Conservation (phyloP, 1,140 invertebrate genomes). For the Theocolax elegans region DNA sequence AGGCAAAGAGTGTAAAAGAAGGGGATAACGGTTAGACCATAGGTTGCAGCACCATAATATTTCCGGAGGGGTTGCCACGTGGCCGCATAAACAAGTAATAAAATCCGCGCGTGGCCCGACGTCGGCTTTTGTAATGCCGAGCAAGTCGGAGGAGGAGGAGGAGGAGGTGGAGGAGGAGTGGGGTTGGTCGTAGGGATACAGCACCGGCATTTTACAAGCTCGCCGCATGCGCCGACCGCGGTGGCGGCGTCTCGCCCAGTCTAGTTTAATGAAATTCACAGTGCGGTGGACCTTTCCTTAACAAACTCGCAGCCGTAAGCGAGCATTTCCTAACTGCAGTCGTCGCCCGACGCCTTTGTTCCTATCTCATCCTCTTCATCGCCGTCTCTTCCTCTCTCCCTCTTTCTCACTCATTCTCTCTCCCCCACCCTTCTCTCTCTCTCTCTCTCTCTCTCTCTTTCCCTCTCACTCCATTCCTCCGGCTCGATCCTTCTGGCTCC, state of each 20-base stretch:
- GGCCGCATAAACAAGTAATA: conserved; percentile 28
- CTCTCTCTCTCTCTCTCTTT: background rate
- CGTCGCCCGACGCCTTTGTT: background rate
- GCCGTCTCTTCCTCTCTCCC: background rate
- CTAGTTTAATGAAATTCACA: conserved; percentile 27
- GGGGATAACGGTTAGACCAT: background rate
- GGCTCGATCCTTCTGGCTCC: too few relatives aligned
- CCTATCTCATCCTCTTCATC: background rate
- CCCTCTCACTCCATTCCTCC: background rate
- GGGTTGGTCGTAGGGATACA: background rate
- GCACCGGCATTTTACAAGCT: conserved; percentile 10
- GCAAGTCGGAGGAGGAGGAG: too few relatives aligned
- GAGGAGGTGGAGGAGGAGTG: too few relatives aligned
- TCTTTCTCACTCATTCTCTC: background rate
- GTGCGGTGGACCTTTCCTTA: background rate
- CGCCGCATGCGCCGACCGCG: too few relatives aligned
- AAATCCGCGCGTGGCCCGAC: background rate
- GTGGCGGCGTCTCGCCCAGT: too few relatives aligned
- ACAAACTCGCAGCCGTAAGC: background rate
- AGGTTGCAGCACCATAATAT: conserved; percentile 3
- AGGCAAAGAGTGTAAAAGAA: background rate
- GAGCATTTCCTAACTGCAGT: background rate
- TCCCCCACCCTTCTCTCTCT: background rate
- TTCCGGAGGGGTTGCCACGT: conserved; percentile 8
- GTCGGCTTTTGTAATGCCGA: too few relatives aligned